Evolutionary conservation across 1,140 invertebrate genomes (phyloP).

Genomic region (Nylanderia fulva): DNA sequence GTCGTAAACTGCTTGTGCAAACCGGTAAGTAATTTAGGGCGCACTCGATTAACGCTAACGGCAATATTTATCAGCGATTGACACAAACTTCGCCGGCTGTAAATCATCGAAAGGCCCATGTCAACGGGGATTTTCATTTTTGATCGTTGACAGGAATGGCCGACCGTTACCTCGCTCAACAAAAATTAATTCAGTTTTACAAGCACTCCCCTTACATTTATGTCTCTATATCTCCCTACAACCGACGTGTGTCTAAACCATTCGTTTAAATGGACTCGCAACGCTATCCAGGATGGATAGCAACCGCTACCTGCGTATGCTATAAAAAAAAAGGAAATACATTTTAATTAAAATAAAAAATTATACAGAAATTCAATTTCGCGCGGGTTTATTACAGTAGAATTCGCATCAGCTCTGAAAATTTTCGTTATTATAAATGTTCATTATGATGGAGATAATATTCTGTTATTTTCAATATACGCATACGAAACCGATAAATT

Average conservation of each 20-base stretch:
- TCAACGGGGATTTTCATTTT: slow-evolving; percentile 43
- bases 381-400: neutral
- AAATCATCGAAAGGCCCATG: slow-evolving; percentile 24
- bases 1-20: neutral
- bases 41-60: neutral
- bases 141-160: slow-evolving; percentile 1
- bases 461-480: neutral
- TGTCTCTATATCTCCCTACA: neutral
- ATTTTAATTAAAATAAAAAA: slow-evolving; percentile 34
- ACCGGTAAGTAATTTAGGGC: slow-evolving; percentile 46
- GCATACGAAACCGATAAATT: neutral
- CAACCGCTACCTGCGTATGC: neutral
- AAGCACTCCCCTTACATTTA: slow-evolving; percentile 37
- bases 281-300: neutral
- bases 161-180: slow-evolving; percentile 8
- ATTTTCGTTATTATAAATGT: neutral
- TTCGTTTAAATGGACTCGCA: slow-evolving; percentile 20
- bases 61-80: slow-evolving; percentile 27
- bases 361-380: neutral
- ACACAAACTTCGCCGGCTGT: neutral
- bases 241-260: neutral
- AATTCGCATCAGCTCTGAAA: neutral
- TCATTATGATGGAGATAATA: neutral
- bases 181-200: slow-evolving; percentile 54
- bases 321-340: neutral